Evolutionary conservation across 1,140 invertebrate species (phyloP), one percentile per base, ranked within the genome.

Genomic region (Danaus plexippus): DNA sequence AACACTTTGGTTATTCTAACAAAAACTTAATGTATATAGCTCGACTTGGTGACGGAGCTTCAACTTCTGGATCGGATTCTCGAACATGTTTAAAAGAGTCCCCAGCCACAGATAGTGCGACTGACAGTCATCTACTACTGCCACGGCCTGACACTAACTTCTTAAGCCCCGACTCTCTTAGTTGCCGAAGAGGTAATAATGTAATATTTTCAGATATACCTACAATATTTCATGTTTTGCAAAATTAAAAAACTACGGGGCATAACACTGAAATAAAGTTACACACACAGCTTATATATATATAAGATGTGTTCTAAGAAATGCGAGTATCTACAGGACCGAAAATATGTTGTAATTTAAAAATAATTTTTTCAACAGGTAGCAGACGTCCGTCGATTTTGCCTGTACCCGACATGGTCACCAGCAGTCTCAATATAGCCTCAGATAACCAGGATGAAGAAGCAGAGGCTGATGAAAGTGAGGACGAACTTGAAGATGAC

Each of bases 381-480:
- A 95, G 93, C 66, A 88, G 95, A 67, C 85, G 95, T 59, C 94
- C 94, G 1, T 95, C 94, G 57, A 96, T 96, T 55, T 82, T 96
- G 46, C 95, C 95, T 11, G 95, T 96, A 1, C 95, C 95, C 1
- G 95, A 96, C 73, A 95, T 95, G 92, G 90, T 95, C 64, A 94
- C 93, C 7, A 93, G 92, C 42, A 92, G 90, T 13, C 88, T 94
- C 49, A 94, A 93, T 73, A 91, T 95, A 52, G 89, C 92, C 0
- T 88, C 91, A 15, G 91, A 92, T 62, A 91, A 92, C 54, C 91
- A 91, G 50, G 88, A 92, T 22, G 92, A 93, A 13, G 91, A 92
- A 61, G 92, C 91, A 42, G 91, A 91, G 59, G 91, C 89, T 0
- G 94, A 95, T 61, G 94, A 95, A 66, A 95, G 94, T 66, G 94